These are phyloP conservation scores for Cuculus canorus DNA, from an alignment of 2,797 vertebrate genomes.

Conservation along the genomic window DNA sequence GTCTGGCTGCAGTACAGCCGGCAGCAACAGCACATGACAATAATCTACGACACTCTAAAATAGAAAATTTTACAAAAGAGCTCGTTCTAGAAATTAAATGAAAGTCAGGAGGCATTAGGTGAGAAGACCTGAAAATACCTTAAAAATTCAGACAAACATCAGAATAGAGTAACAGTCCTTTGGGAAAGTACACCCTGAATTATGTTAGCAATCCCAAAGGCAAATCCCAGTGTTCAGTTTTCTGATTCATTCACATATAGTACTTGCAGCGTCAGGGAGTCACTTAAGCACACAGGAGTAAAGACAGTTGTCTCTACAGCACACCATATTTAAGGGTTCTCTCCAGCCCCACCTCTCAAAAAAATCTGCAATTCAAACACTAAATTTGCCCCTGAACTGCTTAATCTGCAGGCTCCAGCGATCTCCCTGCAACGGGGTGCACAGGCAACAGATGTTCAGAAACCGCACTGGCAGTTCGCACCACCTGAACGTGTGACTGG, in stretches of 20 bases:
- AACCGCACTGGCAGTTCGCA: neutral
- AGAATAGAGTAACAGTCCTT: neutral
- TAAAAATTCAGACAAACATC: neutral
- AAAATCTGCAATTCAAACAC: constrained; percentile 52
- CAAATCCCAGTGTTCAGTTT: neutral
- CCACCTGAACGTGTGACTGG: neutral
- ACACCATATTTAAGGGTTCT: neutral
- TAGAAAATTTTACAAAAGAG: neutral
- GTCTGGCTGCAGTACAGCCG: neutral
- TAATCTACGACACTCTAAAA: neutral
- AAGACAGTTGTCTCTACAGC: neutral
- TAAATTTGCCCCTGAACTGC: constrained; percentile 20
- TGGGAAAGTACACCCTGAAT: neutral
- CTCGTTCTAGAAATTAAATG: neutral
- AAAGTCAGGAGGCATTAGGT: neutral
- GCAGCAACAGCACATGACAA: neutral
- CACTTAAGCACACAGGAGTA: neutral
- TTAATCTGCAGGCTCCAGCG: constrained; percentile 16
- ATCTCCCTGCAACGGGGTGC: neutral
- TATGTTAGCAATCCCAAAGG: neutral
- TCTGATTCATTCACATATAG: neutral
- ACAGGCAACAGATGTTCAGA: constrained; percentile 37
- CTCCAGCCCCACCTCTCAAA: too few species aligned
- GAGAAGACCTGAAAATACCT: neutral
- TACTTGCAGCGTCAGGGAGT: neutral